Evolutionary conservation across 2,797 vertebrate genomes (phyloP), one percentile per base, ranked within the genome.

Genomic region (Peromyscus nudipes): DNA sequence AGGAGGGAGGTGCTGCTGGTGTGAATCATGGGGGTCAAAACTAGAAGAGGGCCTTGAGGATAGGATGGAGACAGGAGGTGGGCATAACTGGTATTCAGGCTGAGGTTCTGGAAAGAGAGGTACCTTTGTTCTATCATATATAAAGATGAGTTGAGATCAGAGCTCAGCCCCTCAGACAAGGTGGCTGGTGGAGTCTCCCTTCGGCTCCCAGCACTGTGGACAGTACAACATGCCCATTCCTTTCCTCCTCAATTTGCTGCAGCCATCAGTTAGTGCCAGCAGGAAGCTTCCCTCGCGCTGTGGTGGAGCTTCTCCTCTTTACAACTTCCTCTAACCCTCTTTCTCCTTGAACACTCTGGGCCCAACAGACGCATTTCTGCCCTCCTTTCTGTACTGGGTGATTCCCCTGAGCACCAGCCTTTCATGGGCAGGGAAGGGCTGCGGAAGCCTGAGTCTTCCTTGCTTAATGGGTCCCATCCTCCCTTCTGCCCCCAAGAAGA

Each of bases 201-300:
- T 31, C 57, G 49, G 21, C 62, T 75, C 17, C 17, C 1, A 40
- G 37, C 43, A 5, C 0, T 64, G 76, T 21, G 29, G 3, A 27
- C 0, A 0, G 4, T 0, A 2, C 4, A n/a, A 0, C 16, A 0
- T 9, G 19, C 31, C 25, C 37, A 0, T 34, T 82, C 21, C 2
- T 86, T 62, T 57, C 27, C 0, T 83, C 73, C 40, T 40, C 21
- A 21, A 87, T n/a, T 52, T 62, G 0, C 0, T 0, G 1, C 1
- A 25, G 13, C 46, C 52, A 3, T 1, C 0, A 0, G 49, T 49
- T 49, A 49, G 6, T 1, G 10, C 62, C 29, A 1, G 1, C n/a
- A 65, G 75, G 43, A 87, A 9, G 3, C 64, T 29, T 55, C 14
- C 27, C 43, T n/a, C 3, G 3, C 0, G 4, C 34, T 25, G 12